Percentiles rank a stretch among this genome's conserved stretches.
Evolutionary conservation across 1,140 invertebrate species (phyloP).

Genomic region (Monomorium pharaonis): DNA sequence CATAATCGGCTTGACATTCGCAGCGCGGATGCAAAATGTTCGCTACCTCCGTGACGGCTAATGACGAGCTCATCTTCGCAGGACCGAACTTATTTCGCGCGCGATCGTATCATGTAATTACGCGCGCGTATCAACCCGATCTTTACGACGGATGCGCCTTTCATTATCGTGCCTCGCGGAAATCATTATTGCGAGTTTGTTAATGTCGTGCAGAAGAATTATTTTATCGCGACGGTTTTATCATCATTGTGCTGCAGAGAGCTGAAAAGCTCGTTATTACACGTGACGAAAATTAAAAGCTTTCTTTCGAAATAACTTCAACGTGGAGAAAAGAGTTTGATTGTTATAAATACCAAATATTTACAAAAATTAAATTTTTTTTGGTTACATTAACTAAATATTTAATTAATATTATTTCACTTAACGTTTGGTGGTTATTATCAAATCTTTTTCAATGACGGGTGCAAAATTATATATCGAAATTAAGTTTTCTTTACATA

Average conservation of each 20-base stretch:
- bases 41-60: not conserved
- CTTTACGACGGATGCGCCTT: constrained; percentile 2
- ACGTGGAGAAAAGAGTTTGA: too few relatives aligned
- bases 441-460: too few relatives aligned
- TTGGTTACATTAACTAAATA: too few relatives aligned
- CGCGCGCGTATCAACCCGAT: constrained; percentile 3
- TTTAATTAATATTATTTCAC: too few relatives aligned
- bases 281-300: not conserved
- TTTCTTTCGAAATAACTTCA: not conserved
- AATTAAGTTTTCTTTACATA: not conserved
- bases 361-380: too few relatives aligned
- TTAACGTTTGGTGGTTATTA: too few relatives aligned
- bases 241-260: not conserved
- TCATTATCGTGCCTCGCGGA: not conserved
- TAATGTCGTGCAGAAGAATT: not conserved
- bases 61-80: constrained; percentile 48
- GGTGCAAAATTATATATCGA: not conserved
- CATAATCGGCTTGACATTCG: constrained; percentile 63
- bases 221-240: constrained; percentile 8
- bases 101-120: constrained; percentile 26
- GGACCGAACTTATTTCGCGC: constrained; percentile 25
- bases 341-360: too few relatives aligned
- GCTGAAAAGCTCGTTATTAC: not conserved
- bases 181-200: not conserved
- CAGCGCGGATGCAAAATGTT: constrained; percentile 28